phyloP scores from a whole-genome alignment of 1,140 invertebrate genomes.

The Aleiodes sp. region DNA sequence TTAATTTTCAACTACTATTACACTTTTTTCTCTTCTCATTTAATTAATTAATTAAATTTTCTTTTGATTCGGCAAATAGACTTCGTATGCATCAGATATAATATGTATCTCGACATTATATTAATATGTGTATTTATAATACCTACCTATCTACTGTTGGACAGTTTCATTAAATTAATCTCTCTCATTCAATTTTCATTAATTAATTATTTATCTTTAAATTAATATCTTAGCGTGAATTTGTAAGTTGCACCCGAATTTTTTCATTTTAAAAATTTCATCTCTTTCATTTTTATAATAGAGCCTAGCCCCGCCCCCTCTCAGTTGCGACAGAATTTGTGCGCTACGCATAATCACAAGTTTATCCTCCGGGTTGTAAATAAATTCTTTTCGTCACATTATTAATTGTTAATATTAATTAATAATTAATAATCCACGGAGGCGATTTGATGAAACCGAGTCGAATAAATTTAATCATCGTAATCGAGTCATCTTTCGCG shows the following conservation, averaged over 20 bases:
- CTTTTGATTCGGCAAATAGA: not conserved
- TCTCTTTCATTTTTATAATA: not conserved
- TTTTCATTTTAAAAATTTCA: not conserved
- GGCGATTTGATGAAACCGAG: no score
- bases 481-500: no score
- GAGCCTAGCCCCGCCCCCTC: not conserved
- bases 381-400: not conserved
- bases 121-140: conserved; percentile 36
- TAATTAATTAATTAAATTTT: not conserved
- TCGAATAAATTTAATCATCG: no score
- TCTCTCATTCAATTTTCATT: conserved; percentile 9
- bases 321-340: conserved; percentile 30
- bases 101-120: conserved; percentile 37
- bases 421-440: not conserved
- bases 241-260: conserved; percentile 22
- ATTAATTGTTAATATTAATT: not conserved
- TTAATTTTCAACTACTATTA: not conserved
- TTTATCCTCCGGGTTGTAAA: not conserved
- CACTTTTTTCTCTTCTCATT: not conserved
- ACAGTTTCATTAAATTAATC: conserved; percentile 29
- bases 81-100: conserved; percentile 24
- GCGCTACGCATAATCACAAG: conserved; percentile 34
- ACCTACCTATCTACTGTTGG: conserved; percentile 34
- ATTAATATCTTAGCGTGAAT: not conserved
- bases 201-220: conserved; percentile 17